Evolutionary conservation across 2,888 invertebrate genomes (phyloP).

Genomic region (Cheilosia impressa): DNA sequence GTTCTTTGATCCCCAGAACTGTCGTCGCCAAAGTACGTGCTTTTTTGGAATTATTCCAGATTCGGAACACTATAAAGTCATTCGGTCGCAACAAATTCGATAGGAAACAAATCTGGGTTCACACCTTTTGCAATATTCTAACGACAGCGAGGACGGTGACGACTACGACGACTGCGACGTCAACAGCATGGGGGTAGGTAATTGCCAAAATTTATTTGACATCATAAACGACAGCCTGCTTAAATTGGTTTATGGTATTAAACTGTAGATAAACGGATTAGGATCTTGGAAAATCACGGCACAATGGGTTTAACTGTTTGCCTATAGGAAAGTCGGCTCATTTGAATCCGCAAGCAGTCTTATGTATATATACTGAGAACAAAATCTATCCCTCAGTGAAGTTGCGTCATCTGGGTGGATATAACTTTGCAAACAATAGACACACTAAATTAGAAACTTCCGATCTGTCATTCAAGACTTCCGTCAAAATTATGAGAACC

Average conservation of each 20-base stretch:
- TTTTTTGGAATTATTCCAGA: constrained; percentile 17
- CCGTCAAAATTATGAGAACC: constrained; percentile 69
- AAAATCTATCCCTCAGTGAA: background rate
- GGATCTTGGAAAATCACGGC: background rate
- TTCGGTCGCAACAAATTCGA: constrained; percentile 6
- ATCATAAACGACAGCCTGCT: constrained; percentile 16
- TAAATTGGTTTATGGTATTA: constrained; percentile 6
- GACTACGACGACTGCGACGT: background rate
- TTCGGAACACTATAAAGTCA: constrained; percentile 22
- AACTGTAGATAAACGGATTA: background rate
- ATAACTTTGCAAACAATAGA: constrained; percentile 54
- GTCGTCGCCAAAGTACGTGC: constrained; percentile 21
- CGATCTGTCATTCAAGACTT: constrained; percentile 72
- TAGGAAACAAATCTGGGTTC: background rate
- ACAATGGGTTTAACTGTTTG: background rate
- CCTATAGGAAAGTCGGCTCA: background rate
- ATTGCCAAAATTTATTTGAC: constrained; percentile 19
- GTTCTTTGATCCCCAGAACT: constrained; percentile 22
- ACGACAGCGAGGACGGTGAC: background rate
- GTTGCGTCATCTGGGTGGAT: constrained; percentile 45
- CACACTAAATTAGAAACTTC: constrained; percentile 63
- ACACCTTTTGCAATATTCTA: background rate
- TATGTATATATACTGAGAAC: background rate
- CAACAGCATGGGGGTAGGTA: background rate
- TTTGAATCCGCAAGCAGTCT: too few species aligned